Base-by-base conservation (phyloP, 2,113 vertebrate species). In the Myiopsitta monachus region DNA sequence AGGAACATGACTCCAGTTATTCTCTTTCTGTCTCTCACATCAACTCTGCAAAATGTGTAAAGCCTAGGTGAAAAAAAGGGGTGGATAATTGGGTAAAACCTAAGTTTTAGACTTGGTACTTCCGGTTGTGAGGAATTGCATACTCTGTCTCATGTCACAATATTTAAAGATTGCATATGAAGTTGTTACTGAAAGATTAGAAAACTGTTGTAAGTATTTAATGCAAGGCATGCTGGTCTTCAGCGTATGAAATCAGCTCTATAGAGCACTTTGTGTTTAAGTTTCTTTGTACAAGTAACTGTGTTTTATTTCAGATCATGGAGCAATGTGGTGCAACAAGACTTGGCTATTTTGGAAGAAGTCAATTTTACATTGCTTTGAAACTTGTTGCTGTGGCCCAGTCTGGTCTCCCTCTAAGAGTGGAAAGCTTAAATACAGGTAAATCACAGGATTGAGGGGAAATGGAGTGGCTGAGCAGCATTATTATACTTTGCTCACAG, bases 351-450 rank as follows among this genome's bases (percentile, higher is more conserved):
- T 99, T 99, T 39, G 99, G 99, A 96, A 98, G 99, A 97, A 99
- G 99, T 98, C 99, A 99, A 70, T 99, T 99, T 98, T 99, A 99
- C 97, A 99, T 99, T 90, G 99, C 99, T 86, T 97, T 99, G 97
- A 99, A 99, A 97, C 99, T 99, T 94, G 99, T 99, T 84, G 99
- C 99, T 88, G 98, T 99, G 76, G 99, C 99, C 95, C 99, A 99
- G 57, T 99, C 99, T 38, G 99, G 99, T 93, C 98, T 99, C 84
- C 99, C 99, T 69, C 97, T 99, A 92, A 98, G 99, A 95, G 98
- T 99, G 96, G 99, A 99, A 96, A 99, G 99, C 97, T 98, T 99
- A 96, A 99, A 99, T 97, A 99, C 98, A 91, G 99, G 99, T 99
- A 98, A 98, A 97, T 96, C 46, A 83, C 30, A 57, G 63, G 47